Conservation (phyloP, 1,140 invertebrate genomes). For the Druon quercuslanigerum region DNA sequence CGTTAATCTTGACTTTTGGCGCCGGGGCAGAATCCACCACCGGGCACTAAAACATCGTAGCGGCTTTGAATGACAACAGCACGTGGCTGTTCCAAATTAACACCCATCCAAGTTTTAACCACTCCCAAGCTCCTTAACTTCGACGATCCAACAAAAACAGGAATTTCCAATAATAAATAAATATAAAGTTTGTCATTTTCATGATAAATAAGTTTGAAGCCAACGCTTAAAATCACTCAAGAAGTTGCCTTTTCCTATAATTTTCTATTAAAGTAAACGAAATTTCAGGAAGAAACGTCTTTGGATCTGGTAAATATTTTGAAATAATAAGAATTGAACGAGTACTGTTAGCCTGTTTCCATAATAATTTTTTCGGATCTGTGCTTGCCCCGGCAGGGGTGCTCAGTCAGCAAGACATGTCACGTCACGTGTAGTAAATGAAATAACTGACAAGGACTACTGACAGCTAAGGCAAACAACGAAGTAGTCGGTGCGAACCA, state of each 20-base stretch:
- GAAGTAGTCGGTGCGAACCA: background rate
- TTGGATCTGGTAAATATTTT: background rate
- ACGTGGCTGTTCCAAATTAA: no score
- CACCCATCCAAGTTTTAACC: no score
- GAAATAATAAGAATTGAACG: background rate
- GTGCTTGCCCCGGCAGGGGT: slow-evolving; percentile 57
- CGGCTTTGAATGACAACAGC: no score
- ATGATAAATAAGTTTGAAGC: no score
- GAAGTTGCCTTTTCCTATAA: background rate
- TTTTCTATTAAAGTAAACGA: background rate
- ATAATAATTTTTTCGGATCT: slow-evolving; percentile 52
- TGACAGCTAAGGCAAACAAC: background rate
- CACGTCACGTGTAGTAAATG: slow-evolving; percentile 58
- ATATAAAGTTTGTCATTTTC: no score
- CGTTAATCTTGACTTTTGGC: no score
- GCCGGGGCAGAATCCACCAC: no score
- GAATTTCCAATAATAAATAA: no score
- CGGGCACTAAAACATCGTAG: no score
- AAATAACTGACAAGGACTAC: slow-evolving; percentile 48
- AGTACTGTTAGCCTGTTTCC: slow-evolving; percentile 6
- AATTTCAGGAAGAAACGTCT: background rate
- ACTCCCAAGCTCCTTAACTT: no score
- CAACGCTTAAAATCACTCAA: no score
- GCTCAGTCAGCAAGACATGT: slow-evolving; percentile 55
- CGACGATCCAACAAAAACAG: no score